Percentiles rank a stretch among this genome's conserved stretches.
Evolutionary conservation across 2,888 invertebrate species (phyloP).

Genomic region (Agrotis ipsilon): DNA sequence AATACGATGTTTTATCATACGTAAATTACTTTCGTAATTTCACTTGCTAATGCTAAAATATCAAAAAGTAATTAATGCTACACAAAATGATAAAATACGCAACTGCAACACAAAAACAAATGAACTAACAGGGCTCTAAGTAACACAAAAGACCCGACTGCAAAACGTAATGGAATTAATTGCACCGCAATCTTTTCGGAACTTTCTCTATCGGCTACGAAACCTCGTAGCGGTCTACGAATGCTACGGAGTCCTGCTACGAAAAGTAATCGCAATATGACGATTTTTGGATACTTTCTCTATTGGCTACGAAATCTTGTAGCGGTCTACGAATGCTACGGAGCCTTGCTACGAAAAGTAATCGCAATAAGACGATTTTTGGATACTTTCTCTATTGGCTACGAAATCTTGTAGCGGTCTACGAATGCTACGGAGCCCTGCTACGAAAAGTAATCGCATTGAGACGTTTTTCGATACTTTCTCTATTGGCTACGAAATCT

Average conservation of each 20-base stretch:
- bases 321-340: constrained; percentile 34
- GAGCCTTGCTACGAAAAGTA: constrained; percentile 9
- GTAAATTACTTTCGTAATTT: neutral
- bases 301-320: constrained; percentile 3
- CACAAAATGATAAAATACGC: too few relatives aligned
- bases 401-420: constrained; percentile 12
- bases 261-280: neutral
- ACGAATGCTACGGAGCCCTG: constrained; percentile 34
- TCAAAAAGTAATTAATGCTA: too few relatives aligned
- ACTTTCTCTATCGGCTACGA: constrained; percentile 1
- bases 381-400: constrained; percentile 18
- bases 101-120: too few relatives aligned
- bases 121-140: too few relatives aligned
- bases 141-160: too few relatives aligned
- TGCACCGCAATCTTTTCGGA: too few relatives aligned
- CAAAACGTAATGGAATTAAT: too few relatives aligned
- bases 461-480: constrained; percentile 12
- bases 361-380: neutral
- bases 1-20: neutral
- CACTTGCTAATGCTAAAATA: too few relatives aligned
- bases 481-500: constrained; percentile 22
- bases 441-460: constrained; percentile 8
- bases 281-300: constrained; percentile 10
- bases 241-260: constrained; percentile 36
- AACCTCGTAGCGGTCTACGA: constrained; percentile 11